These are phyloP conservation scores for Apoderus coryli DNA, from an alignment of 2,888 invertebrate genomes.

Conservation along the genomic window DNA sequence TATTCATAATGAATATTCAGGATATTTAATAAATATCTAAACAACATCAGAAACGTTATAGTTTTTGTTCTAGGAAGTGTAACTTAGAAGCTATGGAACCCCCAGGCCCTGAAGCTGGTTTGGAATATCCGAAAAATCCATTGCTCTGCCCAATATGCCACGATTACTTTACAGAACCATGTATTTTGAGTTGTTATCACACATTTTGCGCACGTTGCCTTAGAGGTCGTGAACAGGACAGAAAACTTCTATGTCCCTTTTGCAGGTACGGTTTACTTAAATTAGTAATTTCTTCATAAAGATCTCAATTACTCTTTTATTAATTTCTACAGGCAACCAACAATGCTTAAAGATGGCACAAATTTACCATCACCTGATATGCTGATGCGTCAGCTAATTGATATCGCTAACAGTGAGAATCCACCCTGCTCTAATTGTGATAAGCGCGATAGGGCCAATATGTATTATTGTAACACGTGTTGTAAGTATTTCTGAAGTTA, in stretches of 20 bases:
- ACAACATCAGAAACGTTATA: too few species aligned
- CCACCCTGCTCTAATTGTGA: conserved; percentile 68
- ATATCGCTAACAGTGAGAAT: conserved; percentile 53
- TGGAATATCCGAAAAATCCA: conserved; percentile 40
- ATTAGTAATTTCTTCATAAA: neutral
- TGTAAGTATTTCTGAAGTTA: conserved; percentile 32
- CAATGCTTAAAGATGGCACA: conserved; percentile 45
- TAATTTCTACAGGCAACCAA: conserved; percentile 37
- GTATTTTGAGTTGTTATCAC: conserved; percentile 53
- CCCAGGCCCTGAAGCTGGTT: conserved; percentile 26
- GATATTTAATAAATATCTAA: too few species aligned
- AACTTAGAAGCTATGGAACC: conserved; percentile 27
- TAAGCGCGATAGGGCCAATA: conserved; percentile 49
- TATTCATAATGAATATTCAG: too few species aligned
- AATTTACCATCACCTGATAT: conserved; percentile 47
- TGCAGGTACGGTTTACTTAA: conserved; percentile 43
- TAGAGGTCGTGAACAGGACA: conserved; percentile 43
- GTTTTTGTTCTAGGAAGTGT: conserved; percentile 16
- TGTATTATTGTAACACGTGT: conserved; percentile 70
- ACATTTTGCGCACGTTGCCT: conserved; percentile 55
- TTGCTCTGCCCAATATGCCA: conserved; percentile 51
- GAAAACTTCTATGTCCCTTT: conserved; percentile 47
- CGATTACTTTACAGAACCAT: conserved; percentile 52
- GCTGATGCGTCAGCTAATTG: conserved; percentile 53
- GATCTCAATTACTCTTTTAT: neutral